Evolutionary conservation across 2,113 vertebrate genomes (phyloP), one percentile per base, ranked within the genome.

Genomic region (Pelmatolapia mariae): DNA sequence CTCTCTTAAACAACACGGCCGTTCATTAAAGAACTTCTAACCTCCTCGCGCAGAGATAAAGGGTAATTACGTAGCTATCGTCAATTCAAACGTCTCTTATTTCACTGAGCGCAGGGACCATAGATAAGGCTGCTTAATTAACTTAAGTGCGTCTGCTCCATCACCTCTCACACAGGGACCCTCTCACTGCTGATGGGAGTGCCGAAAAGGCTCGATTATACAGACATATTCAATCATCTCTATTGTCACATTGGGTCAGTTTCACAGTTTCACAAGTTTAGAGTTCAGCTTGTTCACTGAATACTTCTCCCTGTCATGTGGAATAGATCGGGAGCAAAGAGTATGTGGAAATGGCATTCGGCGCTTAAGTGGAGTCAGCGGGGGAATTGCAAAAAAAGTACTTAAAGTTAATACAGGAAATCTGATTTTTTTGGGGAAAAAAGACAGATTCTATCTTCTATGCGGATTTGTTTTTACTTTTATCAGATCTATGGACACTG

Each of bases 51-150:
- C 89, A 82, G 38, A 92, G 94, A 96, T 96, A 95, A 96, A 93
- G 94, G 91, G 90, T 95, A 95, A 96, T 95, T 96, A 95, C 90
- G 84, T 89, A 91, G 93, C 91, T 90, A 95, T 94, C 90, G 91
- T 90, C 91, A 91, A 90, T 95, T 94, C 92, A 91, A 93, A 94
- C 26, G 91, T 92, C 91, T 91, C 91, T 90, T 88, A 86, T 92
- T 87, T 90, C 91, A 90, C 83, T 54, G 88, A 93, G 91, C n/a
- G 12, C 92, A 19, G 90, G 89, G 91, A 94, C 91, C 68, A 87
- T 43, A 94, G 95, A 96, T 96, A 96, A 94, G 91, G 91, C 89
- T 87, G 83, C 94, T 94, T 94, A 95, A 96, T 95, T 96, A 95
- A 95, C 92, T 96, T 93, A 94, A 96, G 93, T 94, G 92, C 89